Evolutionary conservation across 1,140 invertebrate species (phyloP), one percentile per base, ranked within the genome.

Genomic region (Aphelenchoides fujianensis): DNA sequence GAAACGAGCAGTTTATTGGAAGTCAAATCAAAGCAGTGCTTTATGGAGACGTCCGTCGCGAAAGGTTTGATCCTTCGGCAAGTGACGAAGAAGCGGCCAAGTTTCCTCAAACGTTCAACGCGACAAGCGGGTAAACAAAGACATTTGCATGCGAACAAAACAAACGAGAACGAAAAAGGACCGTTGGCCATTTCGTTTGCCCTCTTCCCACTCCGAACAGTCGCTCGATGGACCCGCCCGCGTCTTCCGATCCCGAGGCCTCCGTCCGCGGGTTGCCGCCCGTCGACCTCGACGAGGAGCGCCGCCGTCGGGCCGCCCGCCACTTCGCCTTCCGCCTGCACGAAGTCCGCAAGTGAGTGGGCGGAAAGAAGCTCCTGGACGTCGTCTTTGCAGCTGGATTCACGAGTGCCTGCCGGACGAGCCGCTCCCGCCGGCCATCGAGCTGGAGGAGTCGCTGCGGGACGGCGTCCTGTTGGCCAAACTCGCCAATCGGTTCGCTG

Each of bases 401-500:
- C 90, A 91, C 82, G 88, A 89, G 16, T 91, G 90, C 82, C 87
- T 92, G 19, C 88, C 88, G 79, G 91, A 92, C 80, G 86, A 88
- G 34, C 61, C 66, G 3, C 70, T 91, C 37, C 91, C 91, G 3
- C 85, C 88, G 0, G 88, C 89, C 3, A 90, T 89, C 30, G 90
- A 91, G 75, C 86, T 92, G 57, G 91, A 93, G 83, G 90, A 92
- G 83, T 89, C 89, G 81, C 85, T 93, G 32, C 85, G 90, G 23
- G 92, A 92, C 86, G 92, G 92, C 19, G 91, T 92, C 3, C 89
- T 89, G 81, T 86, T 93, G 52, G 92, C 91, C 1, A 91, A 91
- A 85, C 83, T 93, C 2, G 91, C 88, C 0, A 87, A 92, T 81
- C 90, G 90, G 75, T 90, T 92, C 82, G 87, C 89, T 41, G 91